These are phyloP conservation scores for Varroa destructor DNA, from an alignment of 1,140 invertebrate species.

Conservation along the genomic window DNA sequence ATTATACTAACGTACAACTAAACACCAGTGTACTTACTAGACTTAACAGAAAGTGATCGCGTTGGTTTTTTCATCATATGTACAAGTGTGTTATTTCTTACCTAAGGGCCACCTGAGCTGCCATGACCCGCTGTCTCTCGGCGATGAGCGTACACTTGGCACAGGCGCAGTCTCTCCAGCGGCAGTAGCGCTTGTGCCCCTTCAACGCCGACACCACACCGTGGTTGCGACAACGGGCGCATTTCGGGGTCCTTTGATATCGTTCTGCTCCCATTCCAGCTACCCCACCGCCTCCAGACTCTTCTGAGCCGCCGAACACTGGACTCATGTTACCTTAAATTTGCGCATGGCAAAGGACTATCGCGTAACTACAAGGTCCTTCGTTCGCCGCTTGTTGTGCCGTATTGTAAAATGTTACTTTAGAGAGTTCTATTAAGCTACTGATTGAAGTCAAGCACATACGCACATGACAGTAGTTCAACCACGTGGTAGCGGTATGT, in stretches of 20 bases:
- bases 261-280: slow-evolving; percentile 52
- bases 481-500: too few relatives aligned
- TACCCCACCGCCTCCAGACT: not conserved
- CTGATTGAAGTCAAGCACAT: too few relatives aligned
- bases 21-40: slow-evolving; percentile 22
- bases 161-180: slow-evolving; percentile 89
- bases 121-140: slow-evolving; percentile 94
- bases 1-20: too few relatives aligned
- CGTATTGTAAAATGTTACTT: too few relatives aligned
- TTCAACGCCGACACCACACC: slow-evolving; percentile 94
- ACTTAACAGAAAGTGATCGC: not conserved
- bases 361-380: too few relatives aligned
- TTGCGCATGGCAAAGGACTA: not conserved
- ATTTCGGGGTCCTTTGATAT: slow-evolving; percentile 95
- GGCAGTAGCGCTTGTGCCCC: slow-evolving; percentile 90
- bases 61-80: not conserved
- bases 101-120: slow-evolving; percentile 78
- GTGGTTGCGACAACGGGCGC: slow-evolving; percentile 93
- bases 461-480: too few relatives aligned
- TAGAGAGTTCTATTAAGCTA: too few relatives aligned
- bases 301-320: slow-evolving; percentile 14
- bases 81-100: not conserved
- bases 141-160: slow-evolving; percentile 97
- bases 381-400: too few relatives aligned
- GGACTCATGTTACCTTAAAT: slow-evolving; percentile 17